Evolutionary conservation across 2,888 invertebrate genomes (phyloP).

Genomic region (Spisula subtruncata): DNA sequence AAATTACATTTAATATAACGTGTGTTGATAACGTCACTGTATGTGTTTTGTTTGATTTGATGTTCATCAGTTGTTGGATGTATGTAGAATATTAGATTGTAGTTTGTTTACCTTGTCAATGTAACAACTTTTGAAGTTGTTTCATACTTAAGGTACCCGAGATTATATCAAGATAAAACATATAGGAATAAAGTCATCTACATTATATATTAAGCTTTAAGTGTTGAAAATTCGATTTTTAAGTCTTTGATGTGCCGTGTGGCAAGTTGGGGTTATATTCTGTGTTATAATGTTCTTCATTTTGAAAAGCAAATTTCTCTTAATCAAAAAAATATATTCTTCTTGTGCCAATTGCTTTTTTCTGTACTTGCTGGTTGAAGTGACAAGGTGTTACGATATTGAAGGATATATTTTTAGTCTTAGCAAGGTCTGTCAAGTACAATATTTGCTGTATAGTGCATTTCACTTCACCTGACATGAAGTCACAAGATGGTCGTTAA

Average conservation of each 20-base stretch:
- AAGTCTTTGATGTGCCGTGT: conserved; percentile 10
- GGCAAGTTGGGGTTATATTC: not conserved
- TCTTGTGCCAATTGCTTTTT: not conserved
- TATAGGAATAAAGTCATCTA: not conserved
- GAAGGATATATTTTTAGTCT: not conserved
- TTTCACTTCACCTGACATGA: not conserved
- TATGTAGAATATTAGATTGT: not conserved
- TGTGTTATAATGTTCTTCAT: not conserved
- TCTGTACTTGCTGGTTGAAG: not conserved
- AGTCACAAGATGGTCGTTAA: conserved; percentile 15
- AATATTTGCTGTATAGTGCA: conserved; percentile 11
- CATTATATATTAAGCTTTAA: not conserved
- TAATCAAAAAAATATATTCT: conserved; percentile 1
- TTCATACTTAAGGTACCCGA: not conserved
- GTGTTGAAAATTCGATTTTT: not conserved
- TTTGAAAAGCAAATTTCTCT: not conserved
- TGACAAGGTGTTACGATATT: not conserved
- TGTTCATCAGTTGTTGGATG: not conserved
- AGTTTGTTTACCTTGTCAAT: not conserved
- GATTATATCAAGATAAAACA: conserved; percentile 14
- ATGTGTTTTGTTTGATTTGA: conserved; percentile 18
- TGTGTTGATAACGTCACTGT: not conserved
- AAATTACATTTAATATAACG: too few species aligned
- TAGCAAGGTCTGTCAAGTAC: not conserved
- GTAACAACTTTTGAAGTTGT: not conserved